Base-by-base conservation (phyloP, 2,888 invertebrate genomes). In the Leucoptera coffeella region DNA sequence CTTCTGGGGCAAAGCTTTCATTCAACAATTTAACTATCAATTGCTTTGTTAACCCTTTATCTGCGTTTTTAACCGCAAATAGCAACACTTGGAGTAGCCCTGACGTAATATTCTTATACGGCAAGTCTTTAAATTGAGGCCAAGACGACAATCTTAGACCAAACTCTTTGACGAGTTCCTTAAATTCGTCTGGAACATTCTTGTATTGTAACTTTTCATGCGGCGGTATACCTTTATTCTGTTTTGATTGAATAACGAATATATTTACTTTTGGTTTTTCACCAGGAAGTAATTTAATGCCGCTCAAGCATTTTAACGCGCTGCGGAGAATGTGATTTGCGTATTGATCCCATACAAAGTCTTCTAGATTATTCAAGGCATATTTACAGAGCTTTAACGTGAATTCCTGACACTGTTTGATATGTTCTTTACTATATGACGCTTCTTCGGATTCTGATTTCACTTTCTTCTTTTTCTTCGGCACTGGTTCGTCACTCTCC, bases 341-440 rank as follows among this genome's bases (percentile, higher is more conserved):
- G 35, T 83, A 86, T 0, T 62, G 59, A 45, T 90, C 85, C 77
- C 80, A 82, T 0, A 86, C 74, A 41, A 84, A 90, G 43, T 90
- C 89, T 47, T 90, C 90, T 30, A 88, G 60, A 60, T 91, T 91
- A 49, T 91, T 91, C 1, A 88, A 51, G 12, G 82, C 65, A 51
- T 85, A 91, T 57, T 79, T 84, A 31, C 81, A 75, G 3, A 85
- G 61, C 50, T 83, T 86, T 9, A 82, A 34, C 2, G 83, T 75
- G 46, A 84, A 85, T 8, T 75, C 60, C 2, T 74, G 61, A 36
- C 82, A 85, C 23, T 57, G 64, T 15, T 61, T 41, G n/a, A 71
- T 45, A 32, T 78, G 78, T 3, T 62, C 57, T 4, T 56, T 40
- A 2, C 45, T 42, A 23, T 73, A 75, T 29, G 60, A 47, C 1